These are phyloP conservation scores for Erethizon dorsatum DNA, from an alignment of 2,797 vertebrate species.

Conservation along the genomic window DNA sequence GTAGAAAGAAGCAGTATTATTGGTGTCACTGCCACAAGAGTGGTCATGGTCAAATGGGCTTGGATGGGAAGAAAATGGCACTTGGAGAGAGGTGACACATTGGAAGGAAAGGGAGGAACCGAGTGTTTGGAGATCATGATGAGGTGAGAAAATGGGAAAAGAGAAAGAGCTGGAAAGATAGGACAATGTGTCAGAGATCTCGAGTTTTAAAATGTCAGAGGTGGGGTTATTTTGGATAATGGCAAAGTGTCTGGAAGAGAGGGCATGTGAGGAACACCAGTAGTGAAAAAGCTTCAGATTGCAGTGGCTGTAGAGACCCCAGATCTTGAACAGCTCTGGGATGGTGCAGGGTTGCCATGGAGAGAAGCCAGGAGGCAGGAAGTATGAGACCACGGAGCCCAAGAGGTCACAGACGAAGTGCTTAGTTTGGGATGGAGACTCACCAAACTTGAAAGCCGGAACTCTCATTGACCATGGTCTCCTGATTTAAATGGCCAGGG, in stretches of 20 bases:
- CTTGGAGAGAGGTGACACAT: background rate
- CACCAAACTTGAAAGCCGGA: no score
- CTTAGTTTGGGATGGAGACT: background rate
- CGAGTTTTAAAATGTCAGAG: background rate
- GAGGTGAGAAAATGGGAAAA: constrained; percentile 63
- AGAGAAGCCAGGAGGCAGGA: background rate
- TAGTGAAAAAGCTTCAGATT: background rate
- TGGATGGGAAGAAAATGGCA: background rate
- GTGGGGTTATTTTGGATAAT: background rate
- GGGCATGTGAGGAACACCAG: background rate
- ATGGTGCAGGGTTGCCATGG: no score
- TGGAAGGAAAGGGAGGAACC: background rate
- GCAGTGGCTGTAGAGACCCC: rapidly evolving
- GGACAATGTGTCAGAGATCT: background rate
- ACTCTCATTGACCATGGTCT: background rate
- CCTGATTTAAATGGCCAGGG: background rate
- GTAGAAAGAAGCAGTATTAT: background rate
- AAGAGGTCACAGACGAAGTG: rapidly evolving
- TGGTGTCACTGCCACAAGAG: background rate
- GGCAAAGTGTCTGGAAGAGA: rapidly evolving
- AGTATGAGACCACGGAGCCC: background rate
- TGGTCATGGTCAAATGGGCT: background rate
- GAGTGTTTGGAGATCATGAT: background rate
- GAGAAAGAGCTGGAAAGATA: constrained; percentile 6
- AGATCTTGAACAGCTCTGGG: background rate